These are phyloP conservation scores for Cyphomyrus discorhynchus DNA, from an alignment of 2,113 vertebrate genomes.

Conservation along the genomic window DNA sequence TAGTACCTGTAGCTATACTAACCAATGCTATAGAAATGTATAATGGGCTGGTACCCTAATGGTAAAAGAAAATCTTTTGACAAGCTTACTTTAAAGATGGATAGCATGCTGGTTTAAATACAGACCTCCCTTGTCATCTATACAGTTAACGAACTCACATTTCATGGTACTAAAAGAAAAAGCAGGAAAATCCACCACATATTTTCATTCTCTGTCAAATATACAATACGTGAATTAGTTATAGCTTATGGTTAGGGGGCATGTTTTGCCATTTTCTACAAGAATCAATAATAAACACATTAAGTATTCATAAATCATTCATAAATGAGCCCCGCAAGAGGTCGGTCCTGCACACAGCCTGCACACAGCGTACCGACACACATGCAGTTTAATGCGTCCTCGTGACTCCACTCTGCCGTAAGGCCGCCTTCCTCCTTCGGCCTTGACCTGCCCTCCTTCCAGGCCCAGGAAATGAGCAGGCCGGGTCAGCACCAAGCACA, in stretches of 20 bases:
- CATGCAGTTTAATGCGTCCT: background rate
- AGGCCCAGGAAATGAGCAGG: background rate
- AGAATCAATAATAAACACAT: slow-evolving; percentile 4
- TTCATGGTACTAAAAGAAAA: background rate
- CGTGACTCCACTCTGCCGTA: background rate
- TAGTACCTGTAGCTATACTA: background rate
- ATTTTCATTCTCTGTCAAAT: background rate
- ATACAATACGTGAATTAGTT: background rate
- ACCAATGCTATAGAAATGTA: background rate
- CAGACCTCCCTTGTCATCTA: background rate
- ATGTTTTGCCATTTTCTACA: background rate
- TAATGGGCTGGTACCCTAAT: background rate
- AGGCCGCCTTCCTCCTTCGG: background rate
- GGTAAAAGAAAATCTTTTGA: background rate
- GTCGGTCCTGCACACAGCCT: background rate
- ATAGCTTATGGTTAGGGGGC: slow-evolving; percentile 4
- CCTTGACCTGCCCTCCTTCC: background rate
- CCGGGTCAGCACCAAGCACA: background rate
- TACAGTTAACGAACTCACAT: background rate
- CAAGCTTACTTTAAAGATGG: background rate
- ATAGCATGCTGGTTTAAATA: background rate
- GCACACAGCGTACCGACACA: background rate
- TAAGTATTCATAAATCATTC: slow-evolving; percentile 9
- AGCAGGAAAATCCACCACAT: background rate
- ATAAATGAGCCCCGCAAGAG: background rate